Evolutionary conservation across 2,113 vertebrate species (phyloP), one percentile per base, ranked within the genome.

Genomic region (Oryzias woworae): DNA sequence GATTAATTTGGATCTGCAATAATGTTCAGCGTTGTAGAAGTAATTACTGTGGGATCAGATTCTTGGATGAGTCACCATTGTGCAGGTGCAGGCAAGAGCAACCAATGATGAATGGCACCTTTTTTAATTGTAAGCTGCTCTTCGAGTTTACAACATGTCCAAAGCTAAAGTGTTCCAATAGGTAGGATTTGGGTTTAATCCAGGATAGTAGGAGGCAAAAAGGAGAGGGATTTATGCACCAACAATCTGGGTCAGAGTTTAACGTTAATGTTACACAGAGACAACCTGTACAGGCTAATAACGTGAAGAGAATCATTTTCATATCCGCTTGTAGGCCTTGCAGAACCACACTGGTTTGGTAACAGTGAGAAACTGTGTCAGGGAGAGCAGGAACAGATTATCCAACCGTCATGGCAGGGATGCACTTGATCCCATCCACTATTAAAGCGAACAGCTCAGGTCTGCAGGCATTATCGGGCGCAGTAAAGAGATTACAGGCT

Each of bases 401-500:
- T 69, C 61, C 42, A 46, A 50, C 42, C 0, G 5, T 42, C 52
- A 64, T 22, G 18, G 48, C 50, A 63, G 56, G 13, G 7, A 18
- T 59, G 36, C 24, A 24, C 43, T 57, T 58, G 31, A 63, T 72
- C 58, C 65, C 46, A n/a, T 72, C 71, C 46, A 36, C 52, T 66
- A 56, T 5, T 61, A 24, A 55, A 61, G 53, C 68, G 44, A 81
- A 66, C 31, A 41, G 75, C 48, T 60, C 52, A 41, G 54, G 59
- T 62, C 64, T 59, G 49, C 53, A 24, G 69, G 81, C 53, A 82
- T 87, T 83, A 83, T 64, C 51, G 4, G 51, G 66, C 69, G 64
- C 58, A 53, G 71, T 82, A 65, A 73, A 54, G 63, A 70, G 88
- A 87, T 88, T 84, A 64, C 12, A 86, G 17, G 22, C 59, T 20